Percentiles rank a stretch among this genome's conserved stretches.
phyloP scores from a whole-genome alignment of 2,888 invertebrate genomes.

The Drosophila melanosoma region DNA sequence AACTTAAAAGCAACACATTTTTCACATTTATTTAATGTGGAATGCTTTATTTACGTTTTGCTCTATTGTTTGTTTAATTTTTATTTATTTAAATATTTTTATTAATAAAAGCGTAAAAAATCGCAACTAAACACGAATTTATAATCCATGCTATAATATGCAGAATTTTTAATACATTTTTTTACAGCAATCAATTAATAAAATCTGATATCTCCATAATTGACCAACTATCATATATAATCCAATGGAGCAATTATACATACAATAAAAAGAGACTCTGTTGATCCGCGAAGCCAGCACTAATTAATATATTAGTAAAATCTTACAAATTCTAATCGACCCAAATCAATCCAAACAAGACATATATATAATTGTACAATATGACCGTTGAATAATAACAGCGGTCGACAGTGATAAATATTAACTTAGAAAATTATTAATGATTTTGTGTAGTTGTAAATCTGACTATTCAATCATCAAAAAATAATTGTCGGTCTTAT shows the following conservation, averaged over 20 bases:
- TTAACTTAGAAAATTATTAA: neutral
- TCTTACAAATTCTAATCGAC: slow-evolving; percentile 1
- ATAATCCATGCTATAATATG: slow-evolving; percentile 48
- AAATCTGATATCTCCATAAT: slow-evolving; percentile 14
- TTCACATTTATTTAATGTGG: slow-evolving; percentile 50
- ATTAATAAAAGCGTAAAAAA: slow-evolving; percentile 54
- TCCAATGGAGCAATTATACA: slow-evolving; percentile 31
- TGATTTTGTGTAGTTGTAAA: slow-evolving; percentile 1
- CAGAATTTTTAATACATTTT: slow-evolving; percentile 51
- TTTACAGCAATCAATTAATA: slow-evolving; percentile 46
- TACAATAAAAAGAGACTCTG: slow-evolving; percentile 14
- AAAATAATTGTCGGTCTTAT: neutral
- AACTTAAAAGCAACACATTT: slow-evolving; percentile 33
- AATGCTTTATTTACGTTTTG: slow-evolving; percentile 65
- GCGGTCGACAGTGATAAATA: neutral
- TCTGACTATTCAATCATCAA: neutral
- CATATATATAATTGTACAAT: neutral
- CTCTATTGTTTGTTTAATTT: slow-evolving; percentile 71
- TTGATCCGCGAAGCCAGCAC: slow-evolving; percentile 31
- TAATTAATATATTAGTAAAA: slow-evolving; percentile 4
- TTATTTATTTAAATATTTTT: slow-evolving; percentile 56
- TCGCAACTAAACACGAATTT: slow-evolving; percentile 36
- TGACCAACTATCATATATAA: slow-evolving; percentile 21
- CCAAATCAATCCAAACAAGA: neutral
- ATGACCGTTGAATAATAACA: neutral